Percentiles rank a stretch among this genome's conserved stretches.
phyloP scores from a whole-genome alignment of 2,888 invertebrate species.

The Unio pictorum region DNA sequence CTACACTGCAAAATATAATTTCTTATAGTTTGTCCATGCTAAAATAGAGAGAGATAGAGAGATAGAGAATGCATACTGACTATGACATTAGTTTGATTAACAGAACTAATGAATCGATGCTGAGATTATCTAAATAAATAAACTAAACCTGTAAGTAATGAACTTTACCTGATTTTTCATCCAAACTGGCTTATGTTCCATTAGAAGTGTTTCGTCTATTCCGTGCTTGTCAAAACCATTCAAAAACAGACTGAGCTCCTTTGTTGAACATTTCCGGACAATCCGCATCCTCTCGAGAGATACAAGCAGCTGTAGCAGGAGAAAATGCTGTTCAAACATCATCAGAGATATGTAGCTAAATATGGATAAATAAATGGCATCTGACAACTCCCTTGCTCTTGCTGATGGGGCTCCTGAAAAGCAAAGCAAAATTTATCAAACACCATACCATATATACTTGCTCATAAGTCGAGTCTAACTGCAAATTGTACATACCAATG shows the following conservation, averaged over 20 bases:
- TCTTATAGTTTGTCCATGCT: no score
- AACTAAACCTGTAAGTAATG: no score
- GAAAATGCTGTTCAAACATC: constrained; percentile 67
- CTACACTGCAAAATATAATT: no score
- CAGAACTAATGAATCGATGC: background rate
- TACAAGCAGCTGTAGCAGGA: constrained; percentile 61
- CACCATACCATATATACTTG: no score
- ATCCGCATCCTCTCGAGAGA: constrained; percentile 64
- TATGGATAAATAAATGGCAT: constrained; percentile 59
- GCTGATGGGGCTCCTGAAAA: constrained; percentile 61
- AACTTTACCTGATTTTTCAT: constrained; percentile 53
- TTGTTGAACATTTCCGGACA: constrained; percentile 54
- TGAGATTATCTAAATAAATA: no score
- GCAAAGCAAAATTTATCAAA: background rate
- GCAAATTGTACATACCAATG: no score
- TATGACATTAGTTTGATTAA: background rate
- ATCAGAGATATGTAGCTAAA: constrained; percentile 60
- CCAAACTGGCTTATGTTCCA: constrained; percentile 65
- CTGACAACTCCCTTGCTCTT: constrained; percentile 64
- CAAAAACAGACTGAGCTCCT: constrained; percentile 66
- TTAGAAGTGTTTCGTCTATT: constrained; percentile 48
- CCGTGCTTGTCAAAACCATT: constrained; percentile 65
- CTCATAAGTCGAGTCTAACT: no score
- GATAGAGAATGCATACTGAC: background rate
- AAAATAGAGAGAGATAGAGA: background rate